Percentiles rank a stretch among this genome's conserved stretches.
Conservation (phyloP, 1,140 invertebrate genomes). For the Platorchestia sp. region DNA sequence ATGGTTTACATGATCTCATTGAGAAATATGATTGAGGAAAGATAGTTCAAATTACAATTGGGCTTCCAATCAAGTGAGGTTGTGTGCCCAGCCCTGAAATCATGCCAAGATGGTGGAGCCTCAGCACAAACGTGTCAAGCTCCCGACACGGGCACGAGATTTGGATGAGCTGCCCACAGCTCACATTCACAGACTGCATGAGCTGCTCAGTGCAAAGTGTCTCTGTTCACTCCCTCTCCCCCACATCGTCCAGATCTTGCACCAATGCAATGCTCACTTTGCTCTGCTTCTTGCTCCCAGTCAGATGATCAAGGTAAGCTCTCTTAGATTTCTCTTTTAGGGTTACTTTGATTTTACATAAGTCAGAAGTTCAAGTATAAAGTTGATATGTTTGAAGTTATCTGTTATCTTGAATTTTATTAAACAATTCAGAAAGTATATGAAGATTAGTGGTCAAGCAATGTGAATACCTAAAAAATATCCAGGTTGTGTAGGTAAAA, state of each 20-base stretch:
- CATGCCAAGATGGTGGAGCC: constrained; percentile 67
- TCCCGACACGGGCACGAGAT: constrained; percentile 61
- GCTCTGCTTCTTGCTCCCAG: neutral
- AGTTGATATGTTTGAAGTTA: neutral
- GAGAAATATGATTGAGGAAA: neutral
- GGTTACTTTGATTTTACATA: neutral
- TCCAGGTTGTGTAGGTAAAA: no score
- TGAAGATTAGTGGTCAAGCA: no score
- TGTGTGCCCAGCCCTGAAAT: constrained; percentile 25
- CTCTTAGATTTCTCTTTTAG: neutral
- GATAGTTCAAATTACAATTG: neutral
- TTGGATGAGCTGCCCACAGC: constrained; percentile 57
- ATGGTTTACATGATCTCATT: neutral
- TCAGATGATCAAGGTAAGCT: constrained; percentile 24
- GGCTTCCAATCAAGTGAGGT: neutral
- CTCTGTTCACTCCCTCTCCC: constrained; percentile 64
- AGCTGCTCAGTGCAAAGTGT: constrained; percentile 61
- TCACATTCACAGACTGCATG: constrained; percentile 63
- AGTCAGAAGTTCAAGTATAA: neutral
- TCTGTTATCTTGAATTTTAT: neutral
- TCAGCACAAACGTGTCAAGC: constrained; percentile 66
- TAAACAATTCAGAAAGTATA: no score
- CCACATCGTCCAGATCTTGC: constrained; percentile 64
- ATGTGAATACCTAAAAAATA: no score
- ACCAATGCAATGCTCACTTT: constrained; percentile 65